These are phyloP conservation scores for Drosophila yooni DNA, from an alignment of 2,888 invertebrate genomes.

Conservation along the genomic window DNA sequence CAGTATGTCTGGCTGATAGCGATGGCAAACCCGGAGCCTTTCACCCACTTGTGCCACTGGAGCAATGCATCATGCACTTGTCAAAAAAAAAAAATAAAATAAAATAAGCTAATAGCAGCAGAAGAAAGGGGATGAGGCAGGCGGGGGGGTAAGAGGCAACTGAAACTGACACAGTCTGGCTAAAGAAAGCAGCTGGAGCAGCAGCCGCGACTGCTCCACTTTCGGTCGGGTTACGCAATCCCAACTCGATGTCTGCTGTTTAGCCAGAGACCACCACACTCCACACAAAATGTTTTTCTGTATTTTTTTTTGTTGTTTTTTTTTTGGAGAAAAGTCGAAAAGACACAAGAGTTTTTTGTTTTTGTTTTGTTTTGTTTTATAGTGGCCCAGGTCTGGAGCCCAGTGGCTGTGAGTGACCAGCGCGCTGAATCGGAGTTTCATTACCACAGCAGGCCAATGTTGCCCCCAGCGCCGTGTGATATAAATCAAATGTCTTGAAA, in stretches of 20 bases:
- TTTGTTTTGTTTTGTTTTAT: neutral
- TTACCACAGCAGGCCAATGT: slow-evolving; percentile 53
- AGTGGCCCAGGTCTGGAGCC: slow-evolving; percentile 2
- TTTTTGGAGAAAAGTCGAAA: slow-evolving; percentile 24
- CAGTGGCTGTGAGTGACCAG: slow-evolving; percentile 43
- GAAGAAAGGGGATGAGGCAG: neutral
- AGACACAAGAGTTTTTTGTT: slow-evolving; percentile 22
- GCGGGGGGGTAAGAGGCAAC: neutral
- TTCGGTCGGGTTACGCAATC: slow-evolving; percentile 76
- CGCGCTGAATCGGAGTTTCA: slow-evolving; percentile 72
- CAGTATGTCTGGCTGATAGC: slow-evolving; percentile 12
- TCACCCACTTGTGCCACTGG: slow-evolving; percentile 73
- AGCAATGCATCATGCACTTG: slow-evolving; percentile 79
- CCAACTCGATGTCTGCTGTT: slow-evolving; percentile 43
- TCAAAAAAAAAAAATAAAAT: slow-evolving; percentile 59
- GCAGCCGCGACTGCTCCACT: slow-evolving; percentile 64
- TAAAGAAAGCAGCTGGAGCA: slow-evolving; percentile 41
- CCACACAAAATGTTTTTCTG: slow-evolving; percentile 32
- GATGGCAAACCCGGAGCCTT: slow-evolving; percentile 56
- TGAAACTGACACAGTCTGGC: slow-evolving; percentile 15
- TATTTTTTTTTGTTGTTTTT: neutral
- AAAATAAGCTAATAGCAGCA: slow-evolving; percentile 3
- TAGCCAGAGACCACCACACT: slow-evolving; percentile 25
- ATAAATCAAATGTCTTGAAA: slow-evolving; percentile 76
- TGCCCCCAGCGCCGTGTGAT: slow-evolving; percentile 39